Base-by-base conservation (phyloP, 53 echinoderm and acorn worm genomes). In the Astropecten irregularis region DNA sequence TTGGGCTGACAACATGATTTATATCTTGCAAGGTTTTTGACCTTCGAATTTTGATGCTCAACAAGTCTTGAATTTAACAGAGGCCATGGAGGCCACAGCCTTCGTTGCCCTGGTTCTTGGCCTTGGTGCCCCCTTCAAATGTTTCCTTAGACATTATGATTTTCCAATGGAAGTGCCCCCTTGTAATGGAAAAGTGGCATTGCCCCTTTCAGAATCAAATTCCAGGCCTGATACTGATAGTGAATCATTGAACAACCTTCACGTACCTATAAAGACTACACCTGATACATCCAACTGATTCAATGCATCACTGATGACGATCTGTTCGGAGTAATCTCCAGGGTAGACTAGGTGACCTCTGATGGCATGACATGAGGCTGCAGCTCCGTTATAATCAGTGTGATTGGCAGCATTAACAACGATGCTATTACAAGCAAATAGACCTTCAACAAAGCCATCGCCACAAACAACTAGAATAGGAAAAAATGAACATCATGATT, bases 391-490 rank as follows among this genome's bases (percentile, higher is more conserved):
- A 23, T 68, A 71, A 49, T 88, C 83, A 22, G 90, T 88, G 47
- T 82, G 39, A 40, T 93, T 84, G 71, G 35, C 21, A n/a, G 71
- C 38, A n/a, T 70, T 82, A 6, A 58, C 18, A 33, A 91, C 88
- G 14, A 89, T 28, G 55, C 66, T 77, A 68, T 93, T 91, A 52
- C 94, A 93, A 31, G 94, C 55, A 42, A 88, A 71, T 32, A 84
- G 23, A 23, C 94, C 94, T 38, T 87, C 71, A 38, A 85, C 29
- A 18, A 63, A 88, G 51, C 94, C 91, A 2, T 84, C 88, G 0
- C 31, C 28, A 32, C 94, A 93, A 32, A 71, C 79, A 27, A 93
- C 94, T 93, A 61, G 6, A 66, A 14, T 19, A 11, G 46, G 60
- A 57, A 71, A 53, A 25, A 39, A 44, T 20, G 73, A 42, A 42